Evolutionary conservation across 2,888 invertebrate species (phyloP).

Genomic region (Pachydiplax longipennis): DNA sequence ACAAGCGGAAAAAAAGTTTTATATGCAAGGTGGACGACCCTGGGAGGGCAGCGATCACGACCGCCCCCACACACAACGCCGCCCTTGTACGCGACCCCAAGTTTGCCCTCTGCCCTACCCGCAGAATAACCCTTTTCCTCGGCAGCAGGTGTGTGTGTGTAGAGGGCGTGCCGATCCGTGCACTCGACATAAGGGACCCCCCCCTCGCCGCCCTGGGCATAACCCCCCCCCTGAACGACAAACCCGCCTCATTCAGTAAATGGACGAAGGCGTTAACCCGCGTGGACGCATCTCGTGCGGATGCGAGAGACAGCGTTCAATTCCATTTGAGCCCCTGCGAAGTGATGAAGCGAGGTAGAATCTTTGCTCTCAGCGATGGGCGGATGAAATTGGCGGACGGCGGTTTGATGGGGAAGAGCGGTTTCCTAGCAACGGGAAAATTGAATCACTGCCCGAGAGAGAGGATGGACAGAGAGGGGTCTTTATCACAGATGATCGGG

Average conservation of each 20-base stretch:
- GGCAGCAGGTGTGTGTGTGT: background rate
- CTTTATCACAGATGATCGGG: too few relatives aligned
- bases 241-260: background rate
- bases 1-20: background rate
- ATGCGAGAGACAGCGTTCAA: background rate
- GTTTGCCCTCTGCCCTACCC: background rate
- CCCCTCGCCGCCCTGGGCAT: background rate
- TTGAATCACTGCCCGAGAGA: background rate
- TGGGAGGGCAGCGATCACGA: background rate
- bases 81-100: background rate
- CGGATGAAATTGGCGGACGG: background rate
- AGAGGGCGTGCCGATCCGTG: background rate
- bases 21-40: background rate
- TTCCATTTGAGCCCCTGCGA: background rate
- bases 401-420: background rate
- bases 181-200: background rate
- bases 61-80: background rate
- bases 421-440: background rate
- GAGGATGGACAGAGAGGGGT: background rate
- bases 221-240: background rate
- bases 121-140: background rate
- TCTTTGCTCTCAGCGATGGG: background rate
- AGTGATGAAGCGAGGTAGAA: background rate
- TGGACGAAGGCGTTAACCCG: background rate
- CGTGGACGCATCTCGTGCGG: background rate